Evolutionary conservation across 2,797 vertebrate species (phyloP).

Genomic region (Cichlasoma orientale): DNA sequence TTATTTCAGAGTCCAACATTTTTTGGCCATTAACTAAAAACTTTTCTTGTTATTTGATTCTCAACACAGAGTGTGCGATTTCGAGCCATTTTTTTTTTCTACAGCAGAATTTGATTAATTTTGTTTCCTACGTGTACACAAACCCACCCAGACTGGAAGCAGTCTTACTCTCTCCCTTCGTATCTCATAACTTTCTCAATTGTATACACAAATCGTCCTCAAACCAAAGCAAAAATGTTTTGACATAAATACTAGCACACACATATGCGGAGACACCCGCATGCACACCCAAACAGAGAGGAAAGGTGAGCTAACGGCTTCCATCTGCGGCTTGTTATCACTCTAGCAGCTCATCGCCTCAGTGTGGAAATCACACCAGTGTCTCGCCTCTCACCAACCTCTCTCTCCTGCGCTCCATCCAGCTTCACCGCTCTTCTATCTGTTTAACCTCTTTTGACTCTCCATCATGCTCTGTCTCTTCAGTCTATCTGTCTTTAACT

Average conservation of each 20-base stretch:
- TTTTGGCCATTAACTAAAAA: background rate
- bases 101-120: background rate
- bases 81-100: background rate
- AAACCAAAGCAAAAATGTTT: slow-evolving; percentile 28
- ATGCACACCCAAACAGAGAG: slow-evolving; percentile 15
- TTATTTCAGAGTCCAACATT: background rate
- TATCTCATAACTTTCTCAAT: slow-evolving; percentile 33
- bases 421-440: slow-evolving; percentile 35
- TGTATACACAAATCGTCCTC: slow-evolving; percentile 17
- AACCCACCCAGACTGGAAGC: background rate
- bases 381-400: slow-evolving; percentile 52
- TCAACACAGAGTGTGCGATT: background rate
- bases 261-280: slow-evolving; percentile 19
- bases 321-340: slow-evolving; percentile 72
- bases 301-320: slow-evolving; percentile 58
- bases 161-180: background rate
- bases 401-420: slow-evolving; percentile 37
- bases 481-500: slow-evolving; percentile 20
- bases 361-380: slow-evolving; percentile 45
- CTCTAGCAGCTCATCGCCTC: slow-evolving; percentile 53
- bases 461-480: slow-evolving; percentile 9
- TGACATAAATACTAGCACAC: slow-evolving; percentile 22
- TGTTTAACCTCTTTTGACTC: slow-evolving; percentile 5
- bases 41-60: background rate
- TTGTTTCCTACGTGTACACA: background rate